Evolutionary conservation across 2,797 vertebrate genomes (phyloP), one percentile per base, ranked within the genome.

Genomic region (Oreortyx pictus): DNA sequence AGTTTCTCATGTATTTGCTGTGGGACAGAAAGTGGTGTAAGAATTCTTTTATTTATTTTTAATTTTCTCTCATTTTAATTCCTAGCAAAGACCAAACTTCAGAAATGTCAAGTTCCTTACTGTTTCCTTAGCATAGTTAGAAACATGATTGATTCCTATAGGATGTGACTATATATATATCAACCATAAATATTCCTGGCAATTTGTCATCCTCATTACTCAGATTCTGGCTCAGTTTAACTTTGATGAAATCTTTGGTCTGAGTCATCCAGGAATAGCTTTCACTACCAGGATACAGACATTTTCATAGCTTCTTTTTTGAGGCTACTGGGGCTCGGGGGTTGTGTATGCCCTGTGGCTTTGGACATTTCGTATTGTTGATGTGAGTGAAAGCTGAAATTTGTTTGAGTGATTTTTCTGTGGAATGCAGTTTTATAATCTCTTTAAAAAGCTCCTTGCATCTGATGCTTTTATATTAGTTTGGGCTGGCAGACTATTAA

Each of bases 401-500:
- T 54, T 47, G 52, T 20, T 39, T 44, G 74, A 90, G 52, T 82
- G 61, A 77, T 85, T 87, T 87, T 41, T 92, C 77, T 74, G 50
- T 68, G 49, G 75, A 80, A 78, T 57, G 85, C 24, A 85, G 29
- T 74, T 85, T 79, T 80, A 80, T 49, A 89, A 87, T 74, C 64
- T 52, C 44, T 74, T 88, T 44, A 31, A 89, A 94, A 84, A 49
- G 1, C 24, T 87, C 60, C 61, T 88, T 79, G 64, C 49, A 74
- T 82, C 44, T 93, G 78, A 87, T 82, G 49, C 49, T 82, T 91
- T 89, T 82, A 46, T 74, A 60, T 74, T 76, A 0, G 0, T 85
- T 85, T 39, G 37, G 37, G 41, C 68, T 90, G 86, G 68, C 78
- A 92, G 68, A 82, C 68, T 85, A 46, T 80, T 92, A 93, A 77